Evolutionary conservation across 1,140 invertebrate species (phyloP).

Genomic region (Drosophila nigromelanica): DNA sequence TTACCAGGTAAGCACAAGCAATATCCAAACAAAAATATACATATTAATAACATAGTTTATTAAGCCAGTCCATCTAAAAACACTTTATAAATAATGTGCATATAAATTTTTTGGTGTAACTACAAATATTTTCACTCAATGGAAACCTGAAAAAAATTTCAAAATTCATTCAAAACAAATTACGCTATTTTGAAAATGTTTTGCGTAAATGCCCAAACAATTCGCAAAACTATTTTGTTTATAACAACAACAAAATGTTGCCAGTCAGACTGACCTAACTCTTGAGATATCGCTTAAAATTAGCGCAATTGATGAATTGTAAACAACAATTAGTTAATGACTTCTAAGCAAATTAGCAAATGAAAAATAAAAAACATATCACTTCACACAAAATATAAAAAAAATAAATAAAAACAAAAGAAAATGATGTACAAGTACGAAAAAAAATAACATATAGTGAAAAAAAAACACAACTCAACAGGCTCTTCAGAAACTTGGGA

Average conservation of each 20-base stretch:
- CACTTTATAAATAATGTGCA: not conserved
- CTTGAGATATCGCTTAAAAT: constrained; percentile 39
- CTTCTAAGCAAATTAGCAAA: constrained; percentile 66
- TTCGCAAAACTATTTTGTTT: constrained; percentile 27
- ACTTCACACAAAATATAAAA: constrained; percentile 44
- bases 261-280: not conserved
- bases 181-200: constrained; percentile 19
- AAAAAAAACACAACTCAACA: constrained; percentile 32
- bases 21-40: not conserved
- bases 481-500: constrained; percentile 60
- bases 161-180: constrained; percentile 36
- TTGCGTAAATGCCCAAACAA: constrained; percentile 2
- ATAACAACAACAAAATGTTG: constrained; percentile 8
- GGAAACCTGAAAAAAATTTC: not conserved
- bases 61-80: constrained; percentile 2
- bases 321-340: constrained; percentile 62
- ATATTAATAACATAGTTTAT: not conserved
- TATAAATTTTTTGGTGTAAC: not conserved
- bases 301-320: constrained; percentile 58
- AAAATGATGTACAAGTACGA: not conserved
- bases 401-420: constrained; percentile 6
- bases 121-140: constrained; percentile 15
- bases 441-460: constrained; percentile 26
- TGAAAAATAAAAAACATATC: constrained; percentile 38
- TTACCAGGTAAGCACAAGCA: constrained; percentile 84